A percentile compares a stretch with the other conserved stretches of the same genome.
Evolutionary conservation across 2,888 invertebrate genomes (phyloP).

Genomic region (Stictocephala bisonia): DNA sequence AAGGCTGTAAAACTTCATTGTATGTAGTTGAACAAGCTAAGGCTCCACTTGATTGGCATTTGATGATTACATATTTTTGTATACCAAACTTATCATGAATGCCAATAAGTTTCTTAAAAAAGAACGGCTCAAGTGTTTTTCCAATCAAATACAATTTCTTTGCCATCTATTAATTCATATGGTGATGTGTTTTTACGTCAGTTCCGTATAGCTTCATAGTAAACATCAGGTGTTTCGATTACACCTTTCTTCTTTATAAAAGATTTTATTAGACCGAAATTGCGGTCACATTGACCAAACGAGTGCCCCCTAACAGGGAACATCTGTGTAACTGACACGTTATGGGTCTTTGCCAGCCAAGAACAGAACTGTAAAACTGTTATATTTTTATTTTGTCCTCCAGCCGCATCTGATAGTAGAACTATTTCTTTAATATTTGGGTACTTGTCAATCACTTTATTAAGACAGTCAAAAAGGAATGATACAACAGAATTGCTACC

Average conservation of each 20-base stretch:
- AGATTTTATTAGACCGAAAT: conserved; percentile 32
- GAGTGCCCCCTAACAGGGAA: conserved; percentile 33
- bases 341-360: not conserved
- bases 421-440: conserved; percentile 43
- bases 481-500: conserved; percentile 46
- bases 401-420: conserved; percentile 48
- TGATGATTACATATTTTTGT: too few species aligned
- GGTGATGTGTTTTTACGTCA: too few species aligned
- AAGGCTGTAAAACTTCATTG: too few species aligned
- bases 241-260: conserved; percentile 23
- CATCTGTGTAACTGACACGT: conserved; percentile 3
- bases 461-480: conserved; percentile 47
- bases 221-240: too few species aligned
- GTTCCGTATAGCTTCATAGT: too few species aligned
- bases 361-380: conserved; percentile 36
- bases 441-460: conserved; percentile 20
- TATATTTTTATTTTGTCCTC: conserved; percentile 46
- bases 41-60: too few species aligned
- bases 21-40: too few species aligned
- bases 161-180: too few species aligned
- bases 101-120: too few species aligned
- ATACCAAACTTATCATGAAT: too few species aligned
- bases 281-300: conserved; percentile 39
- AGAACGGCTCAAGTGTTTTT: too few species aligned
- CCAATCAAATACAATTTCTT: too few species aligned